Base-by-base conservation (phyloP, 2,113 vertebrate species). In the Rhinolophus sinicus region DNA sequence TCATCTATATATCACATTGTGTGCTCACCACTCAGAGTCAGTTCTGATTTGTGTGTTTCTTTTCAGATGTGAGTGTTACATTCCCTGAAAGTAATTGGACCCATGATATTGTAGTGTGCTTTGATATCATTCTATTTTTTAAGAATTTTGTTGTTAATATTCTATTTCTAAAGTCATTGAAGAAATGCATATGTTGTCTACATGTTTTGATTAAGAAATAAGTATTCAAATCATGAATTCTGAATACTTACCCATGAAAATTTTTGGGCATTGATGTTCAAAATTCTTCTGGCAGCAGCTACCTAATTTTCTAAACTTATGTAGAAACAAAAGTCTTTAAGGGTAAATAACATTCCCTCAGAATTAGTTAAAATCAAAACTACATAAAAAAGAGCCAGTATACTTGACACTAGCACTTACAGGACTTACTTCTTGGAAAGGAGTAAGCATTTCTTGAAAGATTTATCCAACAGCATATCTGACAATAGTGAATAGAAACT, bases 401-500 rank as follows among this genome's bases (percentile, higher is more conserved):
- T 62, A 77, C n/a, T 76, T 95, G 76, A 93, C 30, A 67, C 6
- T 40, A 60, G 47, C 84, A 85, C 76, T 94, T 94, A 88, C 4
- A 85, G 26, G 44, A 85, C 93, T 97, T 95, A 85, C 54, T 93
- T 89, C 62, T 96, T 93, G 70, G 92, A 97, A 92, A 88, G 44
- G 33, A 94, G 35, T 50, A 81, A 73, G 11, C 65, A 60, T 96
- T 97, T 92, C 85, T 92, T 91, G 65, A 89, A 92, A 88, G 18
- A 38, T 85, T 70, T 76, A 69, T 90, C 65, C 70, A 76, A 90
- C 2, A n/a, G 58, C 60, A 82, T 88, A 54, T 76, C 73, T 94
- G 62, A 95, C 70, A 93, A 94, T 38, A 88, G 65, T 64, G 86
- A 86, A 84, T 64, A 82, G 40, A 72, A 94, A 88, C 83, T 92